Evolutionary conservation across 2,888 invertebrate species (phyloP), one percentile per base, ranked within the genome.

Genomic region (Morpho deidamia): DNA sequence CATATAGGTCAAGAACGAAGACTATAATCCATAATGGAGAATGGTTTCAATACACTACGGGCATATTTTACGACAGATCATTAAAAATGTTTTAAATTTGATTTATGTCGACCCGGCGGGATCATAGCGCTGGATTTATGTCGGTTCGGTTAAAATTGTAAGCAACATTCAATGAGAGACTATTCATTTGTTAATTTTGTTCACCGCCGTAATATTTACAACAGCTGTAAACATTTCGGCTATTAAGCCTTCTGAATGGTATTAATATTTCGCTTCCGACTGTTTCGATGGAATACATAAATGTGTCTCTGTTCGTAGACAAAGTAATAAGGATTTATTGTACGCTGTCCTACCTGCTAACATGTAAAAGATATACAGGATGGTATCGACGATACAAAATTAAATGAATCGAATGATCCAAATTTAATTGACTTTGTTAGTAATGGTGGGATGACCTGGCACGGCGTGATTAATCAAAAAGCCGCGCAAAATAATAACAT

Each of bases 181-280:
- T 76, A 73, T 84, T 82, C 82, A 83, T 85, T 85, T 83, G 83
- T 84, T 85, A 83, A 85, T 86, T 84, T 79, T 75, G 81, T 78
- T 72, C 74, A 67, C 68, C 65, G 70, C 73, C 72, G 70, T 78
- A 74, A 80, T 75, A 76, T 85, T 86, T 83, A 83, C 76, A 66
- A 77, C 68, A 41, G 78, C 69, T 69, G 78, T 84, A 82, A 87
- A 87, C 75, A 76, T 80, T 69, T 69, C 58, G 65, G 72, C 68
- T 70, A 72, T 84, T 81, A 84, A 83, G 78, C 70, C 68, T 57
- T 67, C 71, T 33, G 43, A 75, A 71, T 72, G 72, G 68, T 73
- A 71, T 76, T 76, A 73, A 81, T 76, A 75, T 74, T 76, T 68
- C 64, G 69, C 35, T 43, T 53, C 43, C 41, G 53, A 43, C 50